phyloP scores from a whole-genome alignment of 1,140 invertebrate genomes.

The Cyrtorhinus lividipennis region DNA sequence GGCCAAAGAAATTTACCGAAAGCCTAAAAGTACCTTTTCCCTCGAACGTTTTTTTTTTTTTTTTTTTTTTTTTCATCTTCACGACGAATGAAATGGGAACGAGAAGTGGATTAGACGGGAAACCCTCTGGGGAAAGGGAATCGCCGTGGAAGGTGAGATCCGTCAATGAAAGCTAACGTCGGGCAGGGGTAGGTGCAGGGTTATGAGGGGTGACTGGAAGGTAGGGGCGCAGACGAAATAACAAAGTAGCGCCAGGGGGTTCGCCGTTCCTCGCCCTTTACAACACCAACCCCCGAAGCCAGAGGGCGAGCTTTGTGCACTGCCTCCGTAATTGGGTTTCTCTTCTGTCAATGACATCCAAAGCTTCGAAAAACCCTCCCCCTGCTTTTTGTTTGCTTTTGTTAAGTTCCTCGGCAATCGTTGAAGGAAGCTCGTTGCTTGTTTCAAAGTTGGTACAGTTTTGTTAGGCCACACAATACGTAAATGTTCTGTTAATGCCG shows the following conservation, averaged over 20 bases:
- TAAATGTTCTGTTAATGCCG: too few relatives aligned
- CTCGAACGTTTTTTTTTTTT: too few relatives aligned
- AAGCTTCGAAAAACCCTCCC: conserved; percentile 1
- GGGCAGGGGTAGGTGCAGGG: neutral
- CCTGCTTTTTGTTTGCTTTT: conserved; percentile 5
- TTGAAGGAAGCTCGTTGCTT: neutral
- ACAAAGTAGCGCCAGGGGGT: conserved; percentile 13
- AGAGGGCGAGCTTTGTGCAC: conserved; percentile 12
- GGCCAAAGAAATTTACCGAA: too few relatives aligned
- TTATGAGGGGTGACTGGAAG: neutral
- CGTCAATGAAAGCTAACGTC: neutral
- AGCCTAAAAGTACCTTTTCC: too few relatives aligned
- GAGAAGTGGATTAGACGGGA: neutral
- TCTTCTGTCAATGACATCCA: conserved; percentile 13
- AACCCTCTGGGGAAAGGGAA: neutral
- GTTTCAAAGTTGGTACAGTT: neutral
- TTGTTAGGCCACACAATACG: neutral
- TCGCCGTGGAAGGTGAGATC: neutral
- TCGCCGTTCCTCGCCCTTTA: neutral
- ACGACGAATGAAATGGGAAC: neutral
- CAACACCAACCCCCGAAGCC: neutral
- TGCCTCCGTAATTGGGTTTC: conserved; percentile 13
- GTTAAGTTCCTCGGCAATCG: neutral
- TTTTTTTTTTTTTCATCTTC: neutral
- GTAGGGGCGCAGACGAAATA: neutral